A percentile compares a stretch with the other conserved stretches of the same genome.
phyloP scores from a whole-genome alignment of 2,113 vertebrate genomes.

The Prionailurus viverrinus region DNA sequence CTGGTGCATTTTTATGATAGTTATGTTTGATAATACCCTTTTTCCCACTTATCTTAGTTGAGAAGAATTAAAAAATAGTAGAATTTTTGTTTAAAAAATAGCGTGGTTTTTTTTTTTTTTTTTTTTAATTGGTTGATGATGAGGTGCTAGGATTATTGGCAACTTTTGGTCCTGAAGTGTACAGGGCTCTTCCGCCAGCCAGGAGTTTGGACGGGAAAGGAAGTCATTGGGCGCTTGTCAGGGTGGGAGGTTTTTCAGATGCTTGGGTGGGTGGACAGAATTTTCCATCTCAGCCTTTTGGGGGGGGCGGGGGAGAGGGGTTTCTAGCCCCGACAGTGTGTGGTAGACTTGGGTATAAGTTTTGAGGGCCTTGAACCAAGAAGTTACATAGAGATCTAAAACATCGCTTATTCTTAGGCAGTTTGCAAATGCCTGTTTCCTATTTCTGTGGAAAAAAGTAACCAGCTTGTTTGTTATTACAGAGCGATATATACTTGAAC shows the following conservation, averaged over 20 bases:
- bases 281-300: background rate
- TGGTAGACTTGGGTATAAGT: background rate
- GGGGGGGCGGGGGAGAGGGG: no score
- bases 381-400: background rate
- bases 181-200: background rate
- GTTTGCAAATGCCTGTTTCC: background rate
- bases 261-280: background rate
- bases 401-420: background rate
- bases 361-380: background rate
- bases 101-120: background rate
- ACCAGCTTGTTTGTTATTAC: background rate
- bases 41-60: conserved; percentile 27
- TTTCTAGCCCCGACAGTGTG: background rate
- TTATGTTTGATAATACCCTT: background rate
- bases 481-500: background rate
- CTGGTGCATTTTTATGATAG: conserved; percentile 9
- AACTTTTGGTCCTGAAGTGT: background rate
- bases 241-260: background rate
- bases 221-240: background rate
- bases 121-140: background rate
- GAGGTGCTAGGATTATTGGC: background rate
- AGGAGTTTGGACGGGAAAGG: background rate
- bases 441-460: background rate
- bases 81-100: conserved; percentile 23
- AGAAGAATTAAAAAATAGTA: conserved; percentile 9